Conservation (phyloP, 2,888 invertebrate genomes). For the Drosophila paucipuncta region DNA sequence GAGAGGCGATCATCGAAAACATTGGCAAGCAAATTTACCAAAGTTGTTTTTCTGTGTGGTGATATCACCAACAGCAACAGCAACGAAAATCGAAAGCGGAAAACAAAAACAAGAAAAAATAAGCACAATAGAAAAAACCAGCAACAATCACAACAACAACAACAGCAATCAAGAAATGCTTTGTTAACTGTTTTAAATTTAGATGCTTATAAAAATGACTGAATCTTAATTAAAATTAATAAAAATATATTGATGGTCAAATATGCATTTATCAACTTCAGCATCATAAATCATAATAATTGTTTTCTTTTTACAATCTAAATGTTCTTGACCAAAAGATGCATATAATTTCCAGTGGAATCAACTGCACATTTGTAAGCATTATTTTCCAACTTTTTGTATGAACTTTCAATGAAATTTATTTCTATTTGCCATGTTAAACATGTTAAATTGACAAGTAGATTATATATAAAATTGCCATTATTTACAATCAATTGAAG, state of each 20-base stretch:
- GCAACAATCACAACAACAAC: slow-evolving; percentile 47
- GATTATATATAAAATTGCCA: neutral
- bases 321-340: neutral
- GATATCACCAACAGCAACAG: slow-evolving; percentile 59
- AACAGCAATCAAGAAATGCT: slow-evolving; percentile 32
- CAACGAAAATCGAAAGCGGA: slow-evolving; percentile 58
- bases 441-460: neutral
- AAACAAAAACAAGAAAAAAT: slow-evolving; percentile 54
- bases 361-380: neutral
- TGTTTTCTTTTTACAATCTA: neutral
- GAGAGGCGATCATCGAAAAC: slow-evolving; percentile 14
- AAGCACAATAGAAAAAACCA: slow-evolving; percentile 71
- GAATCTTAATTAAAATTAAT: slow-evolving; percentile 4
- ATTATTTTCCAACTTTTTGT: neutral
- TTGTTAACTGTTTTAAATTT: slow-evolving; percentile 69
- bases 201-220: slow-evolving; percentile 43
- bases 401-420: neutral
- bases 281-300: slow-evolving; percentile 42
- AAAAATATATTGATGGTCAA: slow-evolving; percentile 4
- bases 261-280: slow-evolving; percentile 3
- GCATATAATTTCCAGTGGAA: neutral
- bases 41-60: slow-evolving; percentile 41
- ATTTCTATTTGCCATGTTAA: neutral
- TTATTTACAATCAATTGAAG: neutral
- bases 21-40: slow-evolving; percentile 54